Evolutionary conservation across 2,113 vertebrate species (phyloP), one percentile per base, ranked within the genome.

Genomic region (Perca flavescens): DNA sequence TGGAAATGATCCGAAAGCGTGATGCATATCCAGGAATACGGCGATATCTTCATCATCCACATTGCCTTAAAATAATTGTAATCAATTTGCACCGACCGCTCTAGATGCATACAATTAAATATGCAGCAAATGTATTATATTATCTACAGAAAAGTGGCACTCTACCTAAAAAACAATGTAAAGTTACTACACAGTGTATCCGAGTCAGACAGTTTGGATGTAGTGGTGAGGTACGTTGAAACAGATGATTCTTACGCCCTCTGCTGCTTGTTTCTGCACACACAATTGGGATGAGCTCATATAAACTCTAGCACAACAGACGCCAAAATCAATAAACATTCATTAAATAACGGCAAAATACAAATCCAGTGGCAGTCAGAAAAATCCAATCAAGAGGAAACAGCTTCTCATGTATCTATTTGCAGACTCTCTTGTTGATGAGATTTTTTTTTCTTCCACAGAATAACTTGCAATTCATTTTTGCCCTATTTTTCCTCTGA

Each of bases 161-260:
- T 56, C 8, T 21, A 28, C 6, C n/a, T 2, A 21, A 17, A 47
- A 67, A 62, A 56, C 21, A 47, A 10, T 5, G 58, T 52, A 31
- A 79, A 82, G 62, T 88, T 81, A 28, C 11, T 5, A 34, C 46
- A 15, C 11, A 43, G 21, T 61, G 12, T 40, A 16, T 64, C 16
- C 0, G 46, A 34, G 22, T 64, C 34, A 43, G 43, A 40, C 19
- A 5, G 31, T n/a, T 53, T 5, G 6, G 43, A 11, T 72, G 25
- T 9, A 2, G 67, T 25, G 25, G 31, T 7, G 21, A 74, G 49
- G 2, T 40, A 2, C 64, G 76, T 71, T n/a, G 28, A 91, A 87
- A 71, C 54, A 66, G 89, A 86, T 85, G 91, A 75, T 83, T 82
- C 85, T 75, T 86, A 15, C 94, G 94, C 93, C 94, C 93, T 87